These are phyloP conservation scores for Diaperis boleti DNA, from an alignment of 2,888 invertebrate species.

Conservation along the genomic window DNA sequence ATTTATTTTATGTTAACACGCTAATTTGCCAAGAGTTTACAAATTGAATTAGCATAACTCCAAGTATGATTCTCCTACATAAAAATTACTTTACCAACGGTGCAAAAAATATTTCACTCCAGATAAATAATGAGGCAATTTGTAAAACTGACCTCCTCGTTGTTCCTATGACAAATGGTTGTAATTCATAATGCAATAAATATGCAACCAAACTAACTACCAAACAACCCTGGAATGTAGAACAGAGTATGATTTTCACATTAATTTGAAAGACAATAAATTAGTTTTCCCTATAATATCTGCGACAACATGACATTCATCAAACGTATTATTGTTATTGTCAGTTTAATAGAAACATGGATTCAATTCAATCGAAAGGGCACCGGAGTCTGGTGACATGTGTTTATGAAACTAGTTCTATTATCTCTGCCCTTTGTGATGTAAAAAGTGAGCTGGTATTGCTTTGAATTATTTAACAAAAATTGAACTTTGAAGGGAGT, in stretches of 20 bases:
- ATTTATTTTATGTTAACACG: constrained; percentile 16
- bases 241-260: constrained; percentile 17
- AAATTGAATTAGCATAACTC: constrained; percentile 25
- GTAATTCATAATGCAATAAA: constrained; percentile 36
- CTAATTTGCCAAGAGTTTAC: constrained; percentile 14
- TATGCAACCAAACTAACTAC: constrained; percentile 31
- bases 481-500: too few species aligned
- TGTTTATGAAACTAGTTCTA: not conserved
- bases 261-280: constrained; percentile 31
- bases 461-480: too few species aligned
- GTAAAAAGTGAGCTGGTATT: too few species aligned
- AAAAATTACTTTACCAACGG: constrained; percentile 18
- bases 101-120: constrained; percentile 12
- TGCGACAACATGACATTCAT: constrained; percentile 5
- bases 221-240: constrained; percentile 20
- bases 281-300: constrained; percentile 16
- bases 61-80: too few species aligned
- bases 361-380: not conserved
- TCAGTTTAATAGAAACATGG: not conserved
- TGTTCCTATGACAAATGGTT: constrained; percentile 24
- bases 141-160: constrained; percentile 25
- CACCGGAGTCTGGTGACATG: not conserved
- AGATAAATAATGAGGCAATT: constrained; percentile 32
- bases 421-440: too few species aligned
- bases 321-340: constrained; percentile 10